These are phyloP conservation scores for Sciurus niger DNA, from an alignment of 2,113 vertebrate genomes.

Conservation along the genomic window DNA sequence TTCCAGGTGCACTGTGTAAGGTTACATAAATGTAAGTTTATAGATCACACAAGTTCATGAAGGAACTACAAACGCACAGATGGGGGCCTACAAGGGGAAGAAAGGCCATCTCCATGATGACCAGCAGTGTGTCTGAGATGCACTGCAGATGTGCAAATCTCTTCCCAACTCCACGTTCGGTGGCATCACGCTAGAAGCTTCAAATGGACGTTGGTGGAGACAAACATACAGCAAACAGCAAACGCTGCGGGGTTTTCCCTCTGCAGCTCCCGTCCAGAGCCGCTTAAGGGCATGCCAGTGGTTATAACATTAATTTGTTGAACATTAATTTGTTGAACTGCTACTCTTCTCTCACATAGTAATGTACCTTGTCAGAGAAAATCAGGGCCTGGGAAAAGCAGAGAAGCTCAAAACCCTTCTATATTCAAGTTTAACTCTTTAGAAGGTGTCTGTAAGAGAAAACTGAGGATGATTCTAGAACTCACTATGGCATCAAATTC, in stretches of 20 bases:
- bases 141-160: fast-evolving
- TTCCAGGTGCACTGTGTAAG: neutral
- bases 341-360: neutral
- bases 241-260: neutral
- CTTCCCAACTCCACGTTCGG: neutral
- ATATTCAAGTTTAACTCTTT: neutral
- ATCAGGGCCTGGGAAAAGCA: neutral
- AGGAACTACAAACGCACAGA: neutral
- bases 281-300: neutral
- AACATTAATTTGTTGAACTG: neutral
- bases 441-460: neutral
- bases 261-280: neutral
- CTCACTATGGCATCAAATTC: neutral
- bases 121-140: fast-evolving
- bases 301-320: neutral
- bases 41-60: neutral
- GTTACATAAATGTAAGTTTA: neutral
- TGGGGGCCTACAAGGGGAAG: neutral
- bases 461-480: neutral
- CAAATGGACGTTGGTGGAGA: neutral
- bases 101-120: fast-evolving
- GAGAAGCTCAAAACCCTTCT: neutral
- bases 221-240: neutral
- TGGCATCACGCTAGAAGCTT: neutral
- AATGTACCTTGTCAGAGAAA: neutral